These are phyloP conservation scores for Acrocephalus arundinaceus DNA, from an alignment of 2,113 vertebrate genomes.

Conservation along the genomic window DNA sequence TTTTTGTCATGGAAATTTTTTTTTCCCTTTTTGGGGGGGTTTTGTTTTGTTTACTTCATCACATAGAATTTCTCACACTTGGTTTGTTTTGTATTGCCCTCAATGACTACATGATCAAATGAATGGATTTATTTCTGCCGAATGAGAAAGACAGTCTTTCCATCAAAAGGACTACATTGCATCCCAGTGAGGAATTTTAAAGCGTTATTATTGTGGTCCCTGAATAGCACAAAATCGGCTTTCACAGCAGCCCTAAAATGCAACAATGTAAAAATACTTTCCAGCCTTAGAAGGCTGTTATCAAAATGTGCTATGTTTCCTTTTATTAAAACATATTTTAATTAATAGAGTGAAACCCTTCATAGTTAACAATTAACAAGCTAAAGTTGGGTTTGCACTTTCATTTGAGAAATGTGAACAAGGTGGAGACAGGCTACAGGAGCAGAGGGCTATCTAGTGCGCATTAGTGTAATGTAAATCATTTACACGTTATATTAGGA, in stretches of 20 bases:
- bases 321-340: conserved; percentile 76
- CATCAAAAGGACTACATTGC: conserved; percentile 86
- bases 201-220: conserved; percentile 79
- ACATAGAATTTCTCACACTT: conserved; percentile 96
- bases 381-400: conserved; percentile 57
- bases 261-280: conserved; percentile 82
- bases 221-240: conserved; percentile 84
- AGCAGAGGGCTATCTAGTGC: conserved; percentile 14
- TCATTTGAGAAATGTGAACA: conserved; percentile 47
- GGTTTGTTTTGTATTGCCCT: conserved; percentile 91
- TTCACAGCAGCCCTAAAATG: conserved; percentile 79
- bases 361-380: conserved; percentile 53
- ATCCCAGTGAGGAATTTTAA: conserved; percentile 85
- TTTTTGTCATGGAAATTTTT: conserved; percentile 96
- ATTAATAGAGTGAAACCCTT: conserved; percentile 64
- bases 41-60: conserved; percentile 92
- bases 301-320: conserved; percentile 68
- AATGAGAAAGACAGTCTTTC: conserved; percentile 86
- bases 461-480: conserved; percentile 51
- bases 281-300: conserved; percentile 65
- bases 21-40: conserved; percentile 39
- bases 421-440: conserved; percentile 1
- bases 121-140: conserved; percentile 91
- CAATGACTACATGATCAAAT: conserved; percentile 90
- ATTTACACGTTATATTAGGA: conserved; percentile 42